Percentiles rank a stretch among this genome's conserved stretches.
These are phyloP conservation scores for Coptodon rendalli DNA, from an alignment of 2,113 vertebrate species.

Conservation along the genomic window DNA sequence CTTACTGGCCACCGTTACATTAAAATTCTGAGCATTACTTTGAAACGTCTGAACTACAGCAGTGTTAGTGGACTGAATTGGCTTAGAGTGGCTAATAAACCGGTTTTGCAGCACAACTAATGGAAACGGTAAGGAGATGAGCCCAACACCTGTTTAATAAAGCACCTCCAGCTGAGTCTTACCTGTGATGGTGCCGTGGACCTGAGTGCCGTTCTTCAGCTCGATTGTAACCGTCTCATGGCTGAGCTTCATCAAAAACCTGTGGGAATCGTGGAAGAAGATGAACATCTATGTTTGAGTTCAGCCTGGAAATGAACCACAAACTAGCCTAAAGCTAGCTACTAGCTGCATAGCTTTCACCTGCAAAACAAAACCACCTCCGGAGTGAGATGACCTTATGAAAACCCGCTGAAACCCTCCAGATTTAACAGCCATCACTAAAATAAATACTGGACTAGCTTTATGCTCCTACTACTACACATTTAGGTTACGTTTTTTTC, in stretches of 20 bases:
- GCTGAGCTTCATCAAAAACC: constrained; percentile 99
- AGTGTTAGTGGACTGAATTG: neutral
- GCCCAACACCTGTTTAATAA: neutral
- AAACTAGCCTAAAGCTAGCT: neutral
- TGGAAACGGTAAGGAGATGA: neutral
- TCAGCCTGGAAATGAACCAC: neutral
- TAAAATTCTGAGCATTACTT: neutral
- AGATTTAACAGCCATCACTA: neutral
- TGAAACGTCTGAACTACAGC: neutral
- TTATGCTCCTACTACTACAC: neutral
- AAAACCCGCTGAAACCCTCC: neutral
- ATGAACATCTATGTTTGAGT: neutral
- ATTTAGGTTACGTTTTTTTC: neutral
- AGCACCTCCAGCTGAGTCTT: neutral
- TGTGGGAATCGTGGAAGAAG: constrained; percentile 29
- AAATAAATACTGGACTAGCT: neutral
- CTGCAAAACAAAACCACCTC: neutral
- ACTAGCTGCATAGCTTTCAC: neutral
- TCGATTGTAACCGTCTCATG: constrained; percentile 99
- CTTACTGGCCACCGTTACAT: neutral
- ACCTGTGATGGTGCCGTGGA: constrained; percentile 98
- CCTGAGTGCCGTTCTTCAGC: constrained; percentile 96
- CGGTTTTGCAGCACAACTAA: neutral
- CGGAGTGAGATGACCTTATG: accelerated
- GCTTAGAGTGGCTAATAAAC: neutral